These are phyloP conservation scores for Ruditapes philippinarum DNA, from an alignment of 1,140 invertebrate species.

Conservation along the genomic window DNA sequence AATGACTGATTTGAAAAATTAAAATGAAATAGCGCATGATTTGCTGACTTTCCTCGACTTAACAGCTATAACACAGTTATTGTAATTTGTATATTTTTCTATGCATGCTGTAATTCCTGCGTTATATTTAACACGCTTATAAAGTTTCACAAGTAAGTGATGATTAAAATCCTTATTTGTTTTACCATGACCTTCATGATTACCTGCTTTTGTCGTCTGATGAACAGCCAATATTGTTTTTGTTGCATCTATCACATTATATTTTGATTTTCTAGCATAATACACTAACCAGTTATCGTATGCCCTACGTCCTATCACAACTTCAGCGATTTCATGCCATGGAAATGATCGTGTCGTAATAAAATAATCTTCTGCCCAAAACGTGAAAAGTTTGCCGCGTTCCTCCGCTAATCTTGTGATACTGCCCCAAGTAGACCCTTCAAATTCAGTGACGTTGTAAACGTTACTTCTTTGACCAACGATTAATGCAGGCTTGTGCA, in stretches of 20 bases:
- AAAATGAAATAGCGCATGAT: too few relatives aligned
- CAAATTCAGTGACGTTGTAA: too few relatives aligned
- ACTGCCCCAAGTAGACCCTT: conserved; percentile 60
- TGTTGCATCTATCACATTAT: conserved; percentile 73
- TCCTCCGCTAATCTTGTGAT: conserved; percentile 52
- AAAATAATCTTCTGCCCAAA: too few relatives aligned
- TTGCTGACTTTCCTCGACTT: conserved; percentile 22
- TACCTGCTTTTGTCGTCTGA: too few relatives aligned
- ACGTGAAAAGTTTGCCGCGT: conserved; percentile 70
- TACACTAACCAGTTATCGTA: too few relatives aligned
- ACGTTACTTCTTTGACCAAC: conserved; percentile 72
- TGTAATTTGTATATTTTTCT: conserved; percentile 33
- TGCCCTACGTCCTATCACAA: too few relatives aligned
- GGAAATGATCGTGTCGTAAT: conserved; percentile 72
- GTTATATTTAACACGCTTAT: too few relatives aligned
- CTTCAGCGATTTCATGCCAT: too few relatives aligned
- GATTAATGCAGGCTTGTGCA: too few relatives aligned
- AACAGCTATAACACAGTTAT: not conserved
- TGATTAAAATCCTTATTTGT: conserved; percentile 69
- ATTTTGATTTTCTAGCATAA: too few relatives aligned
- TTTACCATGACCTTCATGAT: conserved; percentile 70
- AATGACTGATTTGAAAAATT: too few relatives aligned
- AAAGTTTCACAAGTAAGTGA: conserved; percentile 56
- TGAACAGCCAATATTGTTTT: conserved; percentile 76
- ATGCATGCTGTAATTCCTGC: too few relatives aligned